Evolutionary conservation across 2,888 invertebrate species (phyloP), one percentile per base, ranked within the genome.

Genomic region (Clivina fossor): DNA sequence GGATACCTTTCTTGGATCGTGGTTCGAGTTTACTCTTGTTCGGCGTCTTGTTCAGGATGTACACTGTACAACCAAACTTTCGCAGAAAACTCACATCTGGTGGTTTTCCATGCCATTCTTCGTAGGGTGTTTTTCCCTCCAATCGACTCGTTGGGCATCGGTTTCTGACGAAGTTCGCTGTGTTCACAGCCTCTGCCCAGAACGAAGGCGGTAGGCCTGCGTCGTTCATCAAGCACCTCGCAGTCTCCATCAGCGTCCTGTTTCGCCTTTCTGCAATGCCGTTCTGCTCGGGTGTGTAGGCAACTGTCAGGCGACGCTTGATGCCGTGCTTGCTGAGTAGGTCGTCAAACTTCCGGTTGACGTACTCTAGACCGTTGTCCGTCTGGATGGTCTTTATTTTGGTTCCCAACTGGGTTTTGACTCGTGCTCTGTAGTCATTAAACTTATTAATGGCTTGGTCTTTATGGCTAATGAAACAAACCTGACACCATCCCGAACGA

Each of bases 181-280:
- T 63, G n/a, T 56, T 56, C 4, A 66, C 56, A 3, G 68, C 69
- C 48, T 70, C 68, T 4, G 63, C 64, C 68, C 67, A 69, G 28
- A 67, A 61, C 20, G 33, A 49, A 9, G 57, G 20, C 16, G 61
- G 56, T 5, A 65, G 40, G 8, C 54, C 47, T 4, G 62, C 51
- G 11, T 65, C 55, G 1, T 58, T 24, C n/a, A 71, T 37, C 43
- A 69, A 59, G n/a, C 62, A 61, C 22, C 66, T 57, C 1, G 66
- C 65, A 18, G 57, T 60, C 19, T 69, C 66, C 37, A 67, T 59
- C 1, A 70, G 51, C 2, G 66, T 68, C 1, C 66, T 47, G 19
- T 69, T 69, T 20, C 64, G 63, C 9, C 67, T 33, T 43, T 71
- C 71, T 1, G 69, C 66, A 4, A 62, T 50, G 2, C 69, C 69